Percentiles rank a stretch among this genome's conserved stretches.
phyloP scores from a whole-genome alignment of 2,797 vertebrate species.

The Sebastes alutus region DNA sequence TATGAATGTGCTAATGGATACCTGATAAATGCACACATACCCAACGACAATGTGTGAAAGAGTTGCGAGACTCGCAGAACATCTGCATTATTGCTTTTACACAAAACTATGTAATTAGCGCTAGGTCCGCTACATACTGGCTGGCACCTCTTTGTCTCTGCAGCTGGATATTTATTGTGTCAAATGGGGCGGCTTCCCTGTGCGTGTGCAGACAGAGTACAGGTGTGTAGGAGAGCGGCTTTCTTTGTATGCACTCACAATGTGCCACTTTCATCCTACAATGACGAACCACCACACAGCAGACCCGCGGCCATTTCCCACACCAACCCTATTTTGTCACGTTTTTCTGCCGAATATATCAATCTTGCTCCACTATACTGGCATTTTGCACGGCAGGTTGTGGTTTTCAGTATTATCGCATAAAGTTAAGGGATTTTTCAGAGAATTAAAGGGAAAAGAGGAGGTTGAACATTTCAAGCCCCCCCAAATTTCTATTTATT shows the following conservation, averaged over 20 bases:
- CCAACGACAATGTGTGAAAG: not conserved
- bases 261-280: constrained; percentile 2
- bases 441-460: not conserved
- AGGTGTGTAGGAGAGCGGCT: constrained; percentile 45
- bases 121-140: not conserved
- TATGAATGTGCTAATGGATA: constrained; percentile 20
- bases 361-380: not conserved
- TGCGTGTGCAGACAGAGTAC: constrained; percentile 27
- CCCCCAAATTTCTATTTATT: not conserved
- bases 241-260: constrained; percentile 17
- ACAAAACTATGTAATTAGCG: constrained; percentile 13
- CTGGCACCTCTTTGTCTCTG: constrained; percentile 50
- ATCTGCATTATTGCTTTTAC: constrained; percentile 33
- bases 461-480: not conserved
- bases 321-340: not conserved
- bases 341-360: not conserved
- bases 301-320: not conserved
- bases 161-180: constrained; percentile 58
- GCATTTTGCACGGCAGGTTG: not conserved
- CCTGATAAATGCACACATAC: constrained; percentile 10
- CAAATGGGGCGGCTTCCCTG: not conserved
- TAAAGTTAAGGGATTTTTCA: not conserved
- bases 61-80: constrained; percentile 4
- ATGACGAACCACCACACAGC: not conserved
- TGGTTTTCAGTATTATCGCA: not conserved